phyloP scores from a whole-genome alignment of 2,113 vertebrate genomes.

The Rhabdornis inornatus region DNA sequence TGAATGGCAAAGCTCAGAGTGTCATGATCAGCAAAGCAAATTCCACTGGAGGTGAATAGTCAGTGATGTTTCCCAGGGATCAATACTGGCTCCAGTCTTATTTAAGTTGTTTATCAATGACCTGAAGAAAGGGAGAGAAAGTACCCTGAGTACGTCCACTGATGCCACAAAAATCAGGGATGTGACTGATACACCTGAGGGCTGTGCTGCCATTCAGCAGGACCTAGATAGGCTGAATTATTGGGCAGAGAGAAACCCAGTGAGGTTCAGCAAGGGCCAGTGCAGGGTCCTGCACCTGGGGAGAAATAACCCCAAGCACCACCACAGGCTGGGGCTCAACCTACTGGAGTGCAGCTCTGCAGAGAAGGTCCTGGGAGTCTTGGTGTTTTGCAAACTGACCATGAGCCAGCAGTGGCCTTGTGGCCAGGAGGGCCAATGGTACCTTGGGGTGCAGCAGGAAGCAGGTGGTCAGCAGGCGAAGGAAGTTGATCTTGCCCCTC shows the following conservation, averaged over 20 bases:
- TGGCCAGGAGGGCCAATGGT: neutral
- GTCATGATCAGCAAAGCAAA: neutral
- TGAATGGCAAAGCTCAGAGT: neutral
- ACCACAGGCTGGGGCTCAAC: neutral
- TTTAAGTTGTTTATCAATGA: neutral
- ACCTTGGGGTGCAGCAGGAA: neutral
- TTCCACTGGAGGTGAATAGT: neutral
- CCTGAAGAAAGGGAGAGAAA: neutral
- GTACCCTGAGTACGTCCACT: neutral
- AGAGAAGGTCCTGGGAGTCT: neutral
- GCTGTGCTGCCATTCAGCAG: neutral
- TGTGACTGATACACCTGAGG: no score
- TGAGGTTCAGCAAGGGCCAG: neutral
- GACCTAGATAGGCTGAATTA: neutral
- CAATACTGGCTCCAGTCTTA: neutral
- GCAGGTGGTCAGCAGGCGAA: neutral
- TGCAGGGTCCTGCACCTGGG: neutral
- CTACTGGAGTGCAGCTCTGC: neutral
- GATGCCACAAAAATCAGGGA: fast-evolving
- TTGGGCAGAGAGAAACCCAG: neutral
- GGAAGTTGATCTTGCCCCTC: neutral
- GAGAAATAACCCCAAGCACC: neutral
- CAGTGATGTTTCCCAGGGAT: neutral
- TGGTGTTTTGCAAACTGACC: neutral
- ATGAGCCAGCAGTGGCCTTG: neutral